Percentiles rank a stretch among this genome's conserved stretches.
These are phyloP conservation scores for Brachypteracias leptosomus DNA, from an alignment of 2,113 vertebrate species.

Conservation along the genomic window DNA sequence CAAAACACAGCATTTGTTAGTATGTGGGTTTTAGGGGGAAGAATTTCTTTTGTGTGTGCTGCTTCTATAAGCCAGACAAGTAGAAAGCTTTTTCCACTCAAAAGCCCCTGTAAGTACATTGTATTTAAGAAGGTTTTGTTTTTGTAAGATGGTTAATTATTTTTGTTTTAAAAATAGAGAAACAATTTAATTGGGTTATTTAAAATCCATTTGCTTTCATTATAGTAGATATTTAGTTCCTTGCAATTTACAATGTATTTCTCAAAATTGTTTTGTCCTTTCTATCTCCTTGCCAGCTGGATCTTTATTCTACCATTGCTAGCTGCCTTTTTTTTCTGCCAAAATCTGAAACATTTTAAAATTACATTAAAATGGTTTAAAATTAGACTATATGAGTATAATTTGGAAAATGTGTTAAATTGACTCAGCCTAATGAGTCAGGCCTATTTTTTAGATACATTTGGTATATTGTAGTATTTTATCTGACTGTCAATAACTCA, in stretches of 20 bases:
- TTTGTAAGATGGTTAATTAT: slow-evolving; percentile 1
- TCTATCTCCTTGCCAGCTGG: slow-evolving; percentile 28
- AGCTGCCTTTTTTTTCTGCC: background rate
- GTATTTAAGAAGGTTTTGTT: slow-evolving; percentile 10
- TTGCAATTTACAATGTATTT: background rate
- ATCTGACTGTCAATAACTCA: background rate
- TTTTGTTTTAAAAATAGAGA: slow-evolving; percentile 18
- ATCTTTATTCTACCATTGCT: background rate
- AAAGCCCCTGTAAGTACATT: background rate
- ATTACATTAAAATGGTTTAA: slow-evolving; percentile 10
- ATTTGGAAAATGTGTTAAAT: slow-evolving; percentile 13
- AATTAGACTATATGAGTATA: slow-evolving; percentile 5
- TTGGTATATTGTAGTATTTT: background rate
- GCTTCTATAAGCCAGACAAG: background rate
- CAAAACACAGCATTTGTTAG: background rate
- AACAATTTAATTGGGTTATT: slow-evolving; percentile 20
- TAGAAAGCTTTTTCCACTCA: slow-evolving; percentile 8
- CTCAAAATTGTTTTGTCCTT: slow-evolving; percentile 29
- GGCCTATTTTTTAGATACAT: background rate
- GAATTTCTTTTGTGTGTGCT: background rate
- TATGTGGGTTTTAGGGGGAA: background rate
- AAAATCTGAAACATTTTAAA: background rate
- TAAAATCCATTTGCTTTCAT: slow-evolving; percentile 47
- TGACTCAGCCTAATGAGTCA: background rate
- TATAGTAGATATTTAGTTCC: background rate